A percentile compares a stretch with the other conserved stretches of the same genome.
Conservation (phyloP, 2,797 vertebrate genomes). For the Parambassis ranga region DNA sequence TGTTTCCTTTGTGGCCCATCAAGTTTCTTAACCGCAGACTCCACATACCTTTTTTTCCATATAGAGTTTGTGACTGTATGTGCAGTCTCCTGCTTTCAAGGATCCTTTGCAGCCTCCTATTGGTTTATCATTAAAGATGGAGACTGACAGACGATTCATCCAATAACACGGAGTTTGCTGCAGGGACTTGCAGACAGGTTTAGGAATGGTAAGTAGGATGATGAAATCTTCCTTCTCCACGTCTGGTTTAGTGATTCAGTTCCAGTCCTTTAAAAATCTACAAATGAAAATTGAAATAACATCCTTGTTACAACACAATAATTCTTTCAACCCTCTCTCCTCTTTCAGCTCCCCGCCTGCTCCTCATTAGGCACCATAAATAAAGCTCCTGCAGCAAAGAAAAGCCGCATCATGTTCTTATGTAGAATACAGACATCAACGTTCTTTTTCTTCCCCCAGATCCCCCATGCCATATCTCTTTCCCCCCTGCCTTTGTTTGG, state of each 20-base stretch:
- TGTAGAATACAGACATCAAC: slow-evolving; percentile 74
- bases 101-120: too few relatives aligned
- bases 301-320: slow-evolving; percentile 24
- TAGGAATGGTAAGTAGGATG: not conserved
- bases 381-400: slow-evolving; percentile 48
- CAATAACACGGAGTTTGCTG: too few relatives aligned
- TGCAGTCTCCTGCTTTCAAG: too few relatives aligned
- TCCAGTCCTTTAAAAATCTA: slow-evolving; percentile 34
- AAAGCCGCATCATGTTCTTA: slow-evolving; percentile 46
- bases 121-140: too few relatives aligned
- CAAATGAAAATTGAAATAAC: slow-evolving; percentile 55
- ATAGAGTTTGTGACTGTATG: too few relatives aligned
- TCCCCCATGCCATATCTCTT: slow-evolving; percentile 19
- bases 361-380: slow-evolving; percentile 65
- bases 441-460: slow-evolving; percentile 44
- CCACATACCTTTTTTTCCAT: too few relatives aligned
- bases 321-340: slow-evolving; percentile 44
- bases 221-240: too few relatives aligned
- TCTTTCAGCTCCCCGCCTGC: slow-evolving; percentile 27
- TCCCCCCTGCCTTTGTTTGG: slow-evolving; percentile 45
- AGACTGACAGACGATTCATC: too few relatives aligned
- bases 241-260: slow-evolving; percentile 20
- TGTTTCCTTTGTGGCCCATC: too few relatives aligned
- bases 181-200: not conserved
- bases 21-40: too few relatives aligned